Evolutionary conservation across 2,797 vertebrate species (phyloP).

Genomic region (Pantherophis vulpinus): DNA sequence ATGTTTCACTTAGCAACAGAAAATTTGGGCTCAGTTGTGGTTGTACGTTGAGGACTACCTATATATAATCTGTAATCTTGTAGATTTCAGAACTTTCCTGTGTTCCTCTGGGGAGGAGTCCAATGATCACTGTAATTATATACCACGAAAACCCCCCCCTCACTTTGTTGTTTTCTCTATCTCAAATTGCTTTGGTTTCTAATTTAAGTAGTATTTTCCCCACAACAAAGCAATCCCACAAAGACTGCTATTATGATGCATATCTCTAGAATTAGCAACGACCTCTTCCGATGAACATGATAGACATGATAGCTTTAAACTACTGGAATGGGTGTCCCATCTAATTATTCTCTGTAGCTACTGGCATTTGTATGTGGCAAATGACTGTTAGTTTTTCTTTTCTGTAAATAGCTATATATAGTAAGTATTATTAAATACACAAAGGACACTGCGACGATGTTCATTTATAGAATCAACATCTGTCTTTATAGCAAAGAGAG

Average conservation of each 20-base stretch:
- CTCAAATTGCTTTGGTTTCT: not conserved
- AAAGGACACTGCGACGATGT: not conserved
- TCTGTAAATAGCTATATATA: not conserved
- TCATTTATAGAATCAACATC: constrained; percentile 18
- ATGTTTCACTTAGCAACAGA: too few relatives aligned
- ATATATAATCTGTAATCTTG: not conserved
- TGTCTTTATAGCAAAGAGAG: constrained; percentile 2
- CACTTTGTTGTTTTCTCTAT: not conserved
- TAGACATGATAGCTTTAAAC: not conserved
- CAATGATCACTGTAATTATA: not conserved
- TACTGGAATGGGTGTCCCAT: not conserved
- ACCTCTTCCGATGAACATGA: not conserved
- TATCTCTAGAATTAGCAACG: not conserved
- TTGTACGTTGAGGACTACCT: not conserved
- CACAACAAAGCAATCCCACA: not conserved
- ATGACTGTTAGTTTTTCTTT: not conserved
- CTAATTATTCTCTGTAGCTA: not conserved
- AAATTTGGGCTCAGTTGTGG: too few relatives aligned
- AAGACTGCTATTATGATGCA: constrained; percentile 2
- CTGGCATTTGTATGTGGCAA: not conserved
- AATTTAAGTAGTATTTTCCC: not conserved
- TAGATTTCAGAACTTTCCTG: not conserved
- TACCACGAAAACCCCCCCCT: not conserved
- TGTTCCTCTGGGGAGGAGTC: not conserved
- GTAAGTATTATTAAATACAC: not conserved